phyloP scores from a whole-genome alignment of 2,888 invertebrate genomes.

The Leptodirus hochenwartii region DNA sequence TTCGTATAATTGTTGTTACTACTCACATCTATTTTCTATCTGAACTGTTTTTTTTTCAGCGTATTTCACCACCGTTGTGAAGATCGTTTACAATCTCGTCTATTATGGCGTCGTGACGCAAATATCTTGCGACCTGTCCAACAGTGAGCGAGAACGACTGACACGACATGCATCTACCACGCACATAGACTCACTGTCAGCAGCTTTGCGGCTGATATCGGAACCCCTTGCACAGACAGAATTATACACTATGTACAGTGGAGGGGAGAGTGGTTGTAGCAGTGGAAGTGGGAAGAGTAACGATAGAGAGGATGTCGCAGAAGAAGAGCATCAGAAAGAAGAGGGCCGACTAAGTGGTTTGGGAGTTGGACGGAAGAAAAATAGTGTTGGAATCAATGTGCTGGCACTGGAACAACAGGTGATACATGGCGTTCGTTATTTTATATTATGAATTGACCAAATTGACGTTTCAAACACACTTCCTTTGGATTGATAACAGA shows the following conservation, averaged over 20 bases:
- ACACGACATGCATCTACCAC: slow-evolving; percentile 14
- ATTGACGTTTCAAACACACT: too few species aligned
- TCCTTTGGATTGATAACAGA: too few species aligned
- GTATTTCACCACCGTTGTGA: slow-evolving; percentile 75
- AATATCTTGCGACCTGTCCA: slow-evolving; percentile 48
- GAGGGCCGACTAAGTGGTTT: too few species aligned
- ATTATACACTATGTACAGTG: slow-evolving; percentile 42
- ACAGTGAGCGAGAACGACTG: slow-evolving; percentile 38
- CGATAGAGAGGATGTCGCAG: slow-evolving; percentile 10
- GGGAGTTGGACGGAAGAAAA: too few species aligned
- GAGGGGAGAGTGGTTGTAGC: slow-evolving; percentile 10
- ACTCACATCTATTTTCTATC: background rate
- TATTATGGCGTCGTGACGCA: slow-evolving; percentile 80
- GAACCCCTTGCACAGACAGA: slow-evolving; percentile 34
- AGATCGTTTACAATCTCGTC: slow-evolving; percentile 71
- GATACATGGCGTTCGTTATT: too few species aligned
- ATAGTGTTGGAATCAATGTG: too few species aligned
- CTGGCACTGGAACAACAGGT: too few species aligned
- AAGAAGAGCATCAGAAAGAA: too few species aligned
- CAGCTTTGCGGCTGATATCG: slow-evolving; percentile 28
- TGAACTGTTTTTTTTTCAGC: slow-evolving; percentile 36
- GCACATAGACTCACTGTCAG: slow-evolving; percentile 23
- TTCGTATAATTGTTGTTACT: background rate
- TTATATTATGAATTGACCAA: too few species aligned
- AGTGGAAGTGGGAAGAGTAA: slow-evolving; percentile 10